Evolutionary conservation across 2,797 vertebrate species (phyloP).

Genomic region (Alcedo atthis): DNA sequence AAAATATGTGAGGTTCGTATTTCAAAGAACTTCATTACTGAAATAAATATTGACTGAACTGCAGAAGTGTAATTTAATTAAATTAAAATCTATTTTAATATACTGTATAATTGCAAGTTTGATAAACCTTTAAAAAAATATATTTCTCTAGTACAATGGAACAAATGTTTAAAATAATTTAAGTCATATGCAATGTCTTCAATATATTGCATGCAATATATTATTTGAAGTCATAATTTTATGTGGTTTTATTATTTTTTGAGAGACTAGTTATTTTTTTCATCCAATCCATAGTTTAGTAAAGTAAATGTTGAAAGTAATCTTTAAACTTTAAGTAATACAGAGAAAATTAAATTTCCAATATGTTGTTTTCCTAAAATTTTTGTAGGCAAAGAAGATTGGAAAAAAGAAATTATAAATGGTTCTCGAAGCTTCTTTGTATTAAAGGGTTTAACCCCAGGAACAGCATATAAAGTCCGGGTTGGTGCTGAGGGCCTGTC

Average conservation of each 20-base stretch:
- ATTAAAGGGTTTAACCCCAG: conserved; percentile 93
- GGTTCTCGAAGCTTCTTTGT: conserved; percentile 89
- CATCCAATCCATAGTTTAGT: conserved; percentile 25
- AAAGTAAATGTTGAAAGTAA: conserved; percentile 35
- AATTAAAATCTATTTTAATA: not conserved
- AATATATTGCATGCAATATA: conserved; percentile 48
- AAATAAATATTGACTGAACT: conserved; percentile 6
- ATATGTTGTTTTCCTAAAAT: conserved; percentile 85
- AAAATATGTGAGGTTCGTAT: not conserved
- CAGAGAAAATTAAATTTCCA: conserved; percentile 73
- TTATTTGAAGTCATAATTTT: not conserved
- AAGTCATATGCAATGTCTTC: not conserved
- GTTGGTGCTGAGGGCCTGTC: conserved; percentile 89
- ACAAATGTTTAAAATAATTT: conserved; percentile 56
- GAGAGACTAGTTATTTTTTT: not conserved
- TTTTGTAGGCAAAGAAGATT: conserved; percentile 93
- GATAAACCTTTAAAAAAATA: not conserved
- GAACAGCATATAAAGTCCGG: conserved; percentile 92
- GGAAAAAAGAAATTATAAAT: conserved; percentile 93
- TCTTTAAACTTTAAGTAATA: conserved; percentile 60
- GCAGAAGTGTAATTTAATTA: not conserved
- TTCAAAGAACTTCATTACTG: not conserved
- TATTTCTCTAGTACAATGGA: conserved; percentile 41
- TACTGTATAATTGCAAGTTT: not conserved
- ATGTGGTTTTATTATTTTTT: conserved; percentile 11